Evolutionary conservation across 2,797 vertebrate species (phyloP).

Genomic region (Odontamblyopus lacepedii): DNA sequence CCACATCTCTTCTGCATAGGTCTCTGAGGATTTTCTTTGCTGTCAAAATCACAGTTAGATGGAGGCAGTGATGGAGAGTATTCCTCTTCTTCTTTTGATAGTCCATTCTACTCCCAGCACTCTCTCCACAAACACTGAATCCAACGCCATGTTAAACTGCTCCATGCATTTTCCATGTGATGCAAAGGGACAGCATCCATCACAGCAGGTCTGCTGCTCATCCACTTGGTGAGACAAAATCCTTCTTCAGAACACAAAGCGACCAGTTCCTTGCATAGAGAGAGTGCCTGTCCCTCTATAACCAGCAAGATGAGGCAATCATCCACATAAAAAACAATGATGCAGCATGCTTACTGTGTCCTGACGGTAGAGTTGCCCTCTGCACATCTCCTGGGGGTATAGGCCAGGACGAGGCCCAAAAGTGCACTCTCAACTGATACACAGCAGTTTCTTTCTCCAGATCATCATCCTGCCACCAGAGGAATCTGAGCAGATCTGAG

Average conservation of each 20-base stretch:
- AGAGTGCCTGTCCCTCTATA: background rate
- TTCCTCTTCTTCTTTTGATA: conserved; percentile 17
- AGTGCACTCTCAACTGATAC: background rate
- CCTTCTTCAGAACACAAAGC: conserved; percentile 14
- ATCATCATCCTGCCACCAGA: conserved; percentile 27
- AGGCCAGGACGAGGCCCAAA: background rate
- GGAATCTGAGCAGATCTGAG: conserved; percentile 15
- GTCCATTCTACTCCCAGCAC: conserved; percentile 23
- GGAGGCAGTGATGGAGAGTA: conserved; percentile 7
- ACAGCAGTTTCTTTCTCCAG: background rate
- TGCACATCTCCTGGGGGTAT: background rate
- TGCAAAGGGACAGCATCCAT: conserved; percentile 3
- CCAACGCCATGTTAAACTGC: conserved; percentile 8
- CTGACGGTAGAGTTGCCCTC: background rate
- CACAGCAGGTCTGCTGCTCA: background rate
- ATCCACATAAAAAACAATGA: background rate
- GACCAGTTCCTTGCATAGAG: background rate
- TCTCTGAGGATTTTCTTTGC: conserved; percentile 17
- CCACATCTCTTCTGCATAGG: conserved; percentile 4
- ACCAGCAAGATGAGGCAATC: conserved; percentile 8
- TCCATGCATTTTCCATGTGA: background rate
- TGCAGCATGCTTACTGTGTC: background rate
- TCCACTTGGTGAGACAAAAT: conserved; percentile 13
- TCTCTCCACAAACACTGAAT: conserved; percentile 2
- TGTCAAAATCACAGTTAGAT: conserved; percentile 10